A percentile compares a stretch with the other conserved stretches of the same genome.
These are phyloP conservation scores for Germaria angustata DNA, from an alignment of 2,888 invertebrate genomes.

Conservation along the genomic window DNA sequence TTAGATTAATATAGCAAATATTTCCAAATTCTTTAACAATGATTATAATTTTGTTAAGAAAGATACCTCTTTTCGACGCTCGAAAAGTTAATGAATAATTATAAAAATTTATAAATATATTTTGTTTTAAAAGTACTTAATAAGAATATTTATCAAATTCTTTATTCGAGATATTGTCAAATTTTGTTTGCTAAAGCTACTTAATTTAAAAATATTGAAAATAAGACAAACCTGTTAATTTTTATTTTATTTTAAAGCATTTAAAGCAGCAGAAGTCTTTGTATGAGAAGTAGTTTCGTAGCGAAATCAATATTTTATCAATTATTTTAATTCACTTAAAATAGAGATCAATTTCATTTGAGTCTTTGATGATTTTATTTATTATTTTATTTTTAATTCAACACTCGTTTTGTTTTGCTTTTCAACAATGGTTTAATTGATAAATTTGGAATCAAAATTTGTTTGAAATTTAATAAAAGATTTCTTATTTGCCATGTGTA, in stretches of 20 bases:
- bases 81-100: too few relatives aligned
- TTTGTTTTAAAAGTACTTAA: too few relatives aligned
- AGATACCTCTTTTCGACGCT: too few relatives aligned
- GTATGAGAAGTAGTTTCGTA: background rate
- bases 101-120: too few relatives aligned
- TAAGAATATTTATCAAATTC: too few relatives aligned
- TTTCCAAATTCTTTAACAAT: too few relatives aligned
- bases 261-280: slow-evolving; percentile 1
- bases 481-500: too few relatives aligned
- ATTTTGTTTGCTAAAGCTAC: too few relatives aligned
- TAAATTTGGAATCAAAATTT: background rate
- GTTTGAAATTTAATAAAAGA: background rate
- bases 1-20: too few relatives aligned
- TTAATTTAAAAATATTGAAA: background rate
- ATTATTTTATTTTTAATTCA: background rate
- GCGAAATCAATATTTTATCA: background rate
- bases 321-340: background rate
- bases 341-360: background rate
- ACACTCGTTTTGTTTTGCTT: background rate
- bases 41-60: too few relatives aligned
- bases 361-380: background rate
- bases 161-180: too few relatives aligned
- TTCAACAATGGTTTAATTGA: background rate
- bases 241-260: background rate
- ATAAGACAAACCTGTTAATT: slow-evolving; percentile 5